Evolutionary conservation across 2,888 invertebrate species (phyloP), one percentile per base, ranked within the genome.

Genomic region (Oithona nana): DNA sequence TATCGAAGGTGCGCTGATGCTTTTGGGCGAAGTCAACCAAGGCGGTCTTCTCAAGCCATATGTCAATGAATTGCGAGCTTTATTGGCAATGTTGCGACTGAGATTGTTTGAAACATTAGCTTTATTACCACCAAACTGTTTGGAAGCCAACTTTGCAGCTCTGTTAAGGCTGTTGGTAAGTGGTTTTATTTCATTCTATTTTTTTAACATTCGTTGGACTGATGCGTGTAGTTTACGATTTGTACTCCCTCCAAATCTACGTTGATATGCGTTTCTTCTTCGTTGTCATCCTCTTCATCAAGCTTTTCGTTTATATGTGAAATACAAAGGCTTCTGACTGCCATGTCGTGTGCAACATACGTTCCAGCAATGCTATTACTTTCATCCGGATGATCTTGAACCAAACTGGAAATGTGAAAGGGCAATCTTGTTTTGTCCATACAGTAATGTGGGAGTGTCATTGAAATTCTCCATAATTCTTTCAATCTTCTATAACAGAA

Each of bases 1-100:
- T 0, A 86, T 97, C 63, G 95, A 97, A 74, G 89, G 92, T 68
- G 94, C 95, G 13, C 79, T 97, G 26, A 87, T 89, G 56, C 94
- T 97, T 82, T 82, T 93, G 68, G 82, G 86, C 63, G 80, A 83
- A 24, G 84, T 93, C 28, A 6, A 6, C 6, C 6, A 6, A 6
- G n/a, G n/a, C n/a, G n/a, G n/a, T n/a, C 39, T 39, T 16, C 77
- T 92, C 30, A 88, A 89, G 71, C 84, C 83, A 69, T 89, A 89
- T 73, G 90, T 93, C 16, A 88, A 88, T 57, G 84, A 90, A 68
- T 76, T 97, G 63, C 95, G 95, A 73, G 94, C 94, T 0, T 88
- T 92, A 20, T 86, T 88, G 8, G 94, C 94, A 8, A 83, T 93
- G 81, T 86, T 98, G 2, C 81, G 97, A 54, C 78, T 95, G 67